These are phyloP conservation scores for Dryoscopus gambensis DNA, from an alignment of 2,113 vertebrate genomes.

Conservation along the genomic window DNA sequence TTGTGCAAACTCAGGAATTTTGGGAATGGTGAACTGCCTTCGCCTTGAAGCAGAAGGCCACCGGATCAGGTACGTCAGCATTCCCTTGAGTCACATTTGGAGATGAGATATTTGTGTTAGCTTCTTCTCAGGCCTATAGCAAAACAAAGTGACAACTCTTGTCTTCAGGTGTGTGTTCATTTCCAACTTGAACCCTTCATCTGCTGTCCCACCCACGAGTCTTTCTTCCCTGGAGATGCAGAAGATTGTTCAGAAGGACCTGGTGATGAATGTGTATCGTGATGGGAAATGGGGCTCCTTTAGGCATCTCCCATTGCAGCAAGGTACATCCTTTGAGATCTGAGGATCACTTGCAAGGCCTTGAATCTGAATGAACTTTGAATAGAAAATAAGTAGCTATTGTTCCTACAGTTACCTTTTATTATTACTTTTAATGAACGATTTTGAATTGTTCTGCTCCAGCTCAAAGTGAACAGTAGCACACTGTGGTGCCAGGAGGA, in stretches of 20 bases:
- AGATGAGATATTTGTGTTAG: not conserved
- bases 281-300: constrained; percentile 91
- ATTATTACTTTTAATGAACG: not conserved
- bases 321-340: constrained; percentile 69
- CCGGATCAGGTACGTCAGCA: constrained; percentile 80
- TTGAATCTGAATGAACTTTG: not conserved
- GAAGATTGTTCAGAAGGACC: constrained; percentile 72
- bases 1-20: constrained; percentile 80
- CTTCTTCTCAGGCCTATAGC: not conserved
- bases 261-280: constrained; percentile 89
- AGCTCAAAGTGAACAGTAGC: not conserved
- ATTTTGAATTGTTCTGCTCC: not conserved
- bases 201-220: constrained; percentile 60
- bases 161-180: constrained; percentile 84
- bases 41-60: constrained; percentile 86
- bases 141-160: not conserved
- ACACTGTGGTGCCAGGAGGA: not conserved
- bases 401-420: not conserved
- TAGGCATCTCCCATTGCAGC: constrained; percentile 79
- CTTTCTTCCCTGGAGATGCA: constrained; percentile 72
- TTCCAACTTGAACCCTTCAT: constrained; percentile 78
- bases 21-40: constrained; percentile 96
- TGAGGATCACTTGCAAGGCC: not conserved
- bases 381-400: not conserved
- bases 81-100: not conserved